Evolutionary conservation across 2,113 vertebrate genomes (phyloP).

Genomic region (Microtus ochrogaster): DNA sequence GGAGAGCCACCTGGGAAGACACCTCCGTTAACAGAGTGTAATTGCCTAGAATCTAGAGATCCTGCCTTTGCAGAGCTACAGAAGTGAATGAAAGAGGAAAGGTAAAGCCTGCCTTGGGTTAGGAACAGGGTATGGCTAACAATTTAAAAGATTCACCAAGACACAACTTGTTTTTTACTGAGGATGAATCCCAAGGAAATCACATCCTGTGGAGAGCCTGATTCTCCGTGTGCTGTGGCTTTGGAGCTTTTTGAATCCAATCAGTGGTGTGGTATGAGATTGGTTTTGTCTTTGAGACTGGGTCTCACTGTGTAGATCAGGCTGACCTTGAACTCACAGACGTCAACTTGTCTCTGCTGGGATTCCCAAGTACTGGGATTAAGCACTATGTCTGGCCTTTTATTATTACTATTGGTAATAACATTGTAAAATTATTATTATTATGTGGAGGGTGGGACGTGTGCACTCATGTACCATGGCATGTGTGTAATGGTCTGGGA

Average conservation of each 20-base stretch:
- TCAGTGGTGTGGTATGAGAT: background rate
- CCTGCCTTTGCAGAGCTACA: background rate
- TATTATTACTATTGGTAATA: background rate
- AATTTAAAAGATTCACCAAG: background rate
- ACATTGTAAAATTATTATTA: background rate
- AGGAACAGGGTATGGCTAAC: background rate
- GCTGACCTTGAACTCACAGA: background rate
- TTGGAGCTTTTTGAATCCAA: background rate
- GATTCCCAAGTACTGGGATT: background rate
- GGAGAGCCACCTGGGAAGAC: background rate
- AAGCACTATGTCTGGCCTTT: background rate
- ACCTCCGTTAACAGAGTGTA: background rate
- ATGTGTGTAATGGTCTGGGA: background rate
- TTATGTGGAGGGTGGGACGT: background rate
- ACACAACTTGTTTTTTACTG: constrained; percentile 9
- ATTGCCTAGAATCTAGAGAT: background rate
- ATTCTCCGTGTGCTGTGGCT: background rate
- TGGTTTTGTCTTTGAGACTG: background rate
- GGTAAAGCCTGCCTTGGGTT: background rate
- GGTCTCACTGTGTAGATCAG: background rate
- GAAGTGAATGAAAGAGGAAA: background rate
- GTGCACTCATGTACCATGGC: background rate
- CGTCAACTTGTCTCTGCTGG: background rate
- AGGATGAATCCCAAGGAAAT: background rate
- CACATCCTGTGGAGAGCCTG: background rate